Conservation (phyloP, 2,113 vertebrate genomes). For the Myotis davidii region DNA sequence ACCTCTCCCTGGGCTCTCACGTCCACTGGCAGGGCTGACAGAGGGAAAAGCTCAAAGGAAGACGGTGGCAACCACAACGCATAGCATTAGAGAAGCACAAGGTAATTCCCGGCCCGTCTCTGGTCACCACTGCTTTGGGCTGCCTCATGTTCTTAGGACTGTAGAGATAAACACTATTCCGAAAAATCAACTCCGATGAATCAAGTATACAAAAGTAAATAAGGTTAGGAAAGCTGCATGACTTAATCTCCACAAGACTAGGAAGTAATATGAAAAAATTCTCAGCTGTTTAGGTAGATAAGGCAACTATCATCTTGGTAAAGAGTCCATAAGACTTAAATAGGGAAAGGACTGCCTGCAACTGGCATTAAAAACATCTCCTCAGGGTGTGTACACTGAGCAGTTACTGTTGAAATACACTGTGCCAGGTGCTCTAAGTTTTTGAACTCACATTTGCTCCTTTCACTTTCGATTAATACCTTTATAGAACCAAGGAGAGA, state of each 20-base stretch:
- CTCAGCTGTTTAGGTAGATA: neutral
- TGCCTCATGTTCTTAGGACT: neutral
- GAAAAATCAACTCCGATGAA: neutral
- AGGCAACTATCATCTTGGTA: neutral
- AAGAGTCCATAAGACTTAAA: neutral
- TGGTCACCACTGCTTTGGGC: neutral
- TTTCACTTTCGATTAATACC: neutral
- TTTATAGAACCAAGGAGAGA: neutral
- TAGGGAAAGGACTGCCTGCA: neutral
- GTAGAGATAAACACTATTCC: neutral
- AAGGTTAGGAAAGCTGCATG: neutral
- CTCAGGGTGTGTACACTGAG: neutral
- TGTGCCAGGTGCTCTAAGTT: neutral
- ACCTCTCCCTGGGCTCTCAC: neutral
- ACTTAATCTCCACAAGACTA: neutral
- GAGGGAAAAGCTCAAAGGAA: neutral
- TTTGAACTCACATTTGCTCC: neutral
- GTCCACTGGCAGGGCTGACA: neutral
- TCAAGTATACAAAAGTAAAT: neutral
- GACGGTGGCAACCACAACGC: neutral
- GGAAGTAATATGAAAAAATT: neutral
- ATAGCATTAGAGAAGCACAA: neutral
- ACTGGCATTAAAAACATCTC: neutral
- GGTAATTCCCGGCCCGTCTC: neutral
- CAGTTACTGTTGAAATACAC: too few relatives aligned